These are phyloP conservation scores for Uromys caudimaculatus DNA, from an alignment of 2,797 vertebrate genomes.

Conservation along the genomic window DNA sequence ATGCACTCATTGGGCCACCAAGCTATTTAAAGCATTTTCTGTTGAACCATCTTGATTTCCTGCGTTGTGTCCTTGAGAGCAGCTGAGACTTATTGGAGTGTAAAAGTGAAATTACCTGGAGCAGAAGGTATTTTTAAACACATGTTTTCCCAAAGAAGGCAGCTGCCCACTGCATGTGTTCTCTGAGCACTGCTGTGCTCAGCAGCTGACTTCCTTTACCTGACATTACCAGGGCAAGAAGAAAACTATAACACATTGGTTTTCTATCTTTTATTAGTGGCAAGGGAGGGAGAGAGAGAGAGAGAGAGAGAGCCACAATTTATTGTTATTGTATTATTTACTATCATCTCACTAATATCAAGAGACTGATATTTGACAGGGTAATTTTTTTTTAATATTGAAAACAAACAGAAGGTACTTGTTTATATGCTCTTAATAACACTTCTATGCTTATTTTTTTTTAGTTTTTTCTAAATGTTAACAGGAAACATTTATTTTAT, in stretches of 20 bases:
- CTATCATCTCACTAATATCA: constrained; percentile 31
- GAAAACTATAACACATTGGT: constrained; percentile 28
- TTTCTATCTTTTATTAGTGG: constrained; percentile 58
- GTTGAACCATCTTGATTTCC: constrained; percentile 45
- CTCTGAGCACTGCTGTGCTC: constrained; percentile 77
- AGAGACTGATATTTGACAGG: constrained; percentile 56
- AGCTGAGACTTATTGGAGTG: constrained; percentile 77
- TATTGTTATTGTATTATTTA: constrained; percentile 44
- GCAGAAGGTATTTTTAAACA: constrained; percentile 85
- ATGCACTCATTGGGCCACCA: not conserved
- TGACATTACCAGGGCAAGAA: constrained; percentile 55
- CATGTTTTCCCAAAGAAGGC: constrained; percentile 81
- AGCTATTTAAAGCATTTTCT: not conserved
- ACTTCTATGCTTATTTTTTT: constrained; percentile 30
- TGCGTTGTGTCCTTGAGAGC: constrained; percentile 85
- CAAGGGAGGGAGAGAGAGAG: constrained; percentile 54
- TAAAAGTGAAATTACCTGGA: constrained; percentile 82
- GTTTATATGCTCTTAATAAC: not conserved
- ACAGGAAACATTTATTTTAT: not conserved
- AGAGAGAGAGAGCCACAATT: constrained; percentile 53
- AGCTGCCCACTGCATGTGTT: constrained; percentile 83
- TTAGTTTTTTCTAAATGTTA: constrained; percentile 24
- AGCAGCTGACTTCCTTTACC: constrained; percentile 76
- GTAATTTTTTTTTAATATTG: not conserved
- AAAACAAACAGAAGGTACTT: not conserved